phyloP scores from a whole-genome alignment of 2,888 invertebrate genomes.

The Labia minor region DNA sequence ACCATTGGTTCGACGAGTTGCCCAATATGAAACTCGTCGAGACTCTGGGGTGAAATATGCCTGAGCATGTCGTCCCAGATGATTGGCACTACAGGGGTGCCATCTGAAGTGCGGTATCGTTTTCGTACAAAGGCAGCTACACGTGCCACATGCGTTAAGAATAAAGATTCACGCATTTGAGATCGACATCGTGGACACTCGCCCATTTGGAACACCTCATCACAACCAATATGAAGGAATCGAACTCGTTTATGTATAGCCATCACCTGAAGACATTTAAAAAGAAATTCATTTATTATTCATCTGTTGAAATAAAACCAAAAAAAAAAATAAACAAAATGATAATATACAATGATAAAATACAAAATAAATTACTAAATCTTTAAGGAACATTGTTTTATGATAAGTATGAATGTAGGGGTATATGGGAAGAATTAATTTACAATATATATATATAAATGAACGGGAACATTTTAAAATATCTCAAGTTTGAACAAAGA shows the following conservation, averaged over 20 bases:
- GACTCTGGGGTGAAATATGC: conserved; percentile 46
- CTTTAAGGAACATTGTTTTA: too few species aligned
- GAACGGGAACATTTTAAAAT: too few species aligned
- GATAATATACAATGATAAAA: too few species aligned
- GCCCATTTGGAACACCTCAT: conserved; percentile 62
- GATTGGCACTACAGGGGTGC: conserved; percentile 46
- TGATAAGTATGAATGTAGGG: too few species aligned
- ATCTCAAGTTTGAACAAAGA: too few species aligned
- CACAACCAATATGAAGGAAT: conserved; percentile 61
- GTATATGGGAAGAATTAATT: too few species aligned
- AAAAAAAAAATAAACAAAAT: too few species aligned
- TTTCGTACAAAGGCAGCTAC: conserved; percentile 48
- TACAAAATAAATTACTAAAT: too few species aligned
- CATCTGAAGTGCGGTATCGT: conserved; percentile 35
- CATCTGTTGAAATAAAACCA: too few species aligned
- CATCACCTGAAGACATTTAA: conserved; percentile 32
- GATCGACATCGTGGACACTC: conserved; percentile 50
- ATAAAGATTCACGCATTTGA: conserved; percentile 44
- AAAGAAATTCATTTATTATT: neutral
- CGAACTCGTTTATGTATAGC: conserved; percentile 33
- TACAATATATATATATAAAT: too few species aligned
- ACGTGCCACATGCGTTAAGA: conserved; percentile 49
- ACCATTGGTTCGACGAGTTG: conserved; percentile 62
- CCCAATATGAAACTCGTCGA: conserved; percentile 51
- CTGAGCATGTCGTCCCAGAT: conserved; percentile 77